Base-by-base conservation (phyloP, 2,797 vertebrate species). In the Oreonectes daqikongensis region DNA sequence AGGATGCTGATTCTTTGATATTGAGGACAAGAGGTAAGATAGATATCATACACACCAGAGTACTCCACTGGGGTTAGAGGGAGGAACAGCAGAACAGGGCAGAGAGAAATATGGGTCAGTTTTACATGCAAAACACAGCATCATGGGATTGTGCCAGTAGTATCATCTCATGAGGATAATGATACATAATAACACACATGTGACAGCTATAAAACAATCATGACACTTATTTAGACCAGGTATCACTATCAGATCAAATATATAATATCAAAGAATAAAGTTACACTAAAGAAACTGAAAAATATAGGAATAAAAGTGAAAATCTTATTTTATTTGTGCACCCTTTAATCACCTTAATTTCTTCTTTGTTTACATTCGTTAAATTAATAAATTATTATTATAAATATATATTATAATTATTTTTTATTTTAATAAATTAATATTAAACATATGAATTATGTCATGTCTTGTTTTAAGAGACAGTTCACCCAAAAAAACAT, bases 1-100 rank as follows among this genome's bases (percentile, higher is more conserved):
- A 38, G 71, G 26, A 22, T 67, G 30, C 20, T 10, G 26, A 35
- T 24, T 61, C 18, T 72, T 82, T 87, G 84, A 82, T 66, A 48
- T 44, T 71, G 42, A 82, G 82, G 20, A 77, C 83, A 82, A 67
- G 73, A 81, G 79, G 75, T 42, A 50, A 93, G 92, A 91, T 88
- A 83, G 89, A 90, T 30, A 30, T 60, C 86, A 92, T 94, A 94
- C 93, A 93, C 91, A 94, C 93, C 93, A 60, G 92, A 93, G 81
- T 93, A 94, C 86, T 94, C 92, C 92, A 93, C 93, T 94, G 91
- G 89, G 86, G 87, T 87, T 88, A 92, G 86, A 90, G 87, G 83
- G 67, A 91, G 87, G 86, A 87, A 86, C 88, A 89, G 85, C 87
- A 89, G 69, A 90, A 83, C 64, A 89, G 82, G 85, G 59, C 86